phyloP scores from a whole-genome alignment of 2,797 vertebrate species.

The Sylvilagus floridanus region DNA sequence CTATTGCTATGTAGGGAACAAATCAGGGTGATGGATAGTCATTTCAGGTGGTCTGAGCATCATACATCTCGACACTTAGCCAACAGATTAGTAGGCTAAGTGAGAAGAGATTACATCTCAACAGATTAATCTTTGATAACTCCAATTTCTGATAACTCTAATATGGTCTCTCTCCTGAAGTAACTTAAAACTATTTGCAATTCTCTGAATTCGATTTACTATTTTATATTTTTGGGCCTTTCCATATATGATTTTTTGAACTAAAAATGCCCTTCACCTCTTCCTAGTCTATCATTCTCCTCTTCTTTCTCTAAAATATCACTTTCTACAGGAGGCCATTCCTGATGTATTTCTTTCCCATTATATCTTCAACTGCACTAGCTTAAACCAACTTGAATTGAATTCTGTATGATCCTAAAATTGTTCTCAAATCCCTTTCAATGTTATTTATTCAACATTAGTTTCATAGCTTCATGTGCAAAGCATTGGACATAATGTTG shows the following conservation, averaged over 20 bases:
- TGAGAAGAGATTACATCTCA: too few relatives aligned
- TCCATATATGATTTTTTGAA: not conserved
- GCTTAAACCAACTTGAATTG: not conserved
- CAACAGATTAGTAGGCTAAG: too few relatives aligned
- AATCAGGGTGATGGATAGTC: not conserved
- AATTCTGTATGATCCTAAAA: constrained; percentile 1
- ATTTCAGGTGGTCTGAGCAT: not conserved
- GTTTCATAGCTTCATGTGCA: not conserved
- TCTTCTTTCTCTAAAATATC: constrained; percentile 49
- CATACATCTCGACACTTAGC: not conserved
- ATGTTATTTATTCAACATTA: constrained; percentile 2
- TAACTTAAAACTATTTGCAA: not conserved
- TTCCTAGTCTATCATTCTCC: constrained; percentile 40
- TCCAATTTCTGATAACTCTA: not conserved
- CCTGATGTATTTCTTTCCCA: not conserved
- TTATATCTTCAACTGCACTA: not conserved
- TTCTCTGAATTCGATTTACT: not conserved
- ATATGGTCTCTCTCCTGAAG: not conserved
- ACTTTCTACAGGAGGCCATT: not conserved
- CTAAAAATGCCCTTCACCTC: not conserved
- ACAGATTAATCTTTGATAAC: not conserved
- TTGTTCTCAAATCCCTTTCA: not conserved
- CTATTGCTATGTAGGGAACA: not conserved
- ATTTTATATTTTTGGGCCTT: not conserved
- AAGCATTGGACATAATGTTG: not conserved